Base-by-base conservation (phyloP, 2,888 invertebrate genomes). In the Tenthredo livida region DNA sequence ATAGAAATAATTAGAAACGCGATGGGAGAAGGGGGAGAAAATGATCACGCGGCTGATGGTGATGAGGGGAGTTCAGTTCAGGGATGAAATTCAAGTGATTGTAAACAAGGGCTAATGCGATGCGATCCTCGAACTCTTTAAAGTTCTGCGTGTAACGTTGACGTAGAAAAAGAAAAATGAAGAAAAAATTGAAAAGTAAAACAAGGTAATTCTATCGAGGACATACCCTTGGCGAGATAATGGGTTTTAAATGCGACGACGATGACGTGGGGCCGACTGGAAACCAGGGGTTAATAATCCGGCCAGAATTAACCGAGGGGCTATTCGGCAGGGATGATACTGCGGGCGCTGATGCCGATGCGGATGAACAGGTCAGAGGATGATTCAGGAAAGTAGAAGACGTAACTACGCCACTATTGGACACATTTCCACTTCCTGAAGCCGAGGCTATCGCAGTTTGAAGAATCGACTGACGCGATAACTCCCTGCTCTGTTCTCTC, bases 401-500 rank as follows among this genome's bases (percentile, higher is more conserved):
- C 72, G 86, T 87, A 21, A 70, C 78, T 33, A 77, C 85, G 73
- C 80, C 70, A 47, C 83, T 84, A 65, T 43, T 72, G 29, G 73
- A 84, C 37, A 86, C 86, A 67, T 65, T 78, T 43, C 84, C 86
- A 84, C 78, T 75, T 54, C 80, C 54, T 12, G 83, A 72, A 10
- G 85, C 83, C 47, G 85, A 83, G 2, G 88, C 88, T 84, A 91
- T 90, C 87, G 91, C 90, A 85, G 88, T 90, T 85, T 91, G 92
- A 70, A 92, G 88, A 85, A 92, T 91, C 86, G 92, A 91, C 86
- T 92, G 92, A 84, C 93, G 90, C 83, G 93, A 92, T 84, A 92
- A 88, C 88, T 93, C 92, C 50, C 93, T 91, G 82, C 89, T 92
- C 86, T 93, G 93, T 89, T 95, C 95, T 87, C 95, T 94, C 94